Evolutionary conservation across 2,797 vertebrate species (phyloP).

Genomic region (Triplophysa yarkandensis): DNA sequence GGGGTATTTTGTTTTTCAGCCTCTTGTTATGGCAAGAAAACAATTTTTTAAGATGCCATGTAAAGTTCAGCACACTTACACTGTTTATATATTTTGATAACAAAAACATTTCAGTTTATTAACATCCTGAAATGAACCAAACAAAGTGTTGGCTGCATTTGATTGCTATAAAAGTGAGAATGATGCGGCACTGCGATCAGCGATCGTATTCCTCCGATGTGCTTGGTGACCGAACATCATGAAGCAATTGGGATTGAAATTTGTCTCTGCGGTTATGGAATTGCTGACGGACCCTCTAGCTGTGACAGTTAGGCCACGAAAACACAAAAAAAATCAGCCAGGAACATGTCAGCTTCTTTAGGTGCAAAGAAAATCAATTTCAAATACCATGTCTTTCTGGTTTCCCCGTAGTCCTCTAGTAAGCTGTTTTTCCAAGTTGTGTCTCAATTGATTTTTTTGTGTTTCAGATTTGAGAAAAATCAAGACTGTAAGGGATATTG

Average conservation of each 20-base stretch:
- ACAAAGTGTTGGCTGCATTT: too few relatives aligned
- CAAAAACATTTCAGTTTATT: too few relatives aligned
- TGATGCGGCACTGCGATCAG: neutral
- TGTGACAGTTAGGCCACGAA: slow-evolving; percentile 13
- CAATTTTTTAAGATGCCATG: neutral
- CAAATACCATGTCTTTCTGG: slow-evolving; percentile 8
- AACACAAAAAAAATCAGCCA: slow-evolving; percentile 23
- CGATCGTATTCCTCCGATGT: neutral
- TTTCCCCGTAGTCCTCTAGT: neutral
- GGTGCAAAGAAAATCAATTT: slow-evolving; percentile 39
- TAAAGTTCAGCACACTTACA: too few relatives aligned
- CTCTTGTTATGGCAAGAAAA: too few relatives aligned
- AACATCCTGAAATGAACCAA: too few relatives aligned
- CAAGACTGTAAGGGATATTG: neutral
- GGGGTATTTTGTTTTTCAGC: too few relatives aligned
- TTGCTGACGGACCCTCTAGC: slow-evolving; percentile 17
- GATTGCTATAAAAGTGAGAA: too few relatives aligned
- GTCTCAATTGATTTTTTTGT: slow-evolving; percentile 39
- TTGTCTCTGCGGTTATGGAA: slow-evolving; percentile 10
- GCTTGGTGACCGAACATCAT: neutral
- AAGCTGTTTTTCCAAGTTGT: slow-evolving; percentile 20
- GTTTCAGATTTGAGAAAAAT: neutral
- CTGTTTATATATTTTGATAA: too few relatives aligned
- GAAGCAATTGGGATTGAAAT: slow-evolving; percentile 5
- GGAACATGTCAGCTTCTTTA: slow-evolving; percentile 6